These are phyloP conservation scores for Colossoma macropomum DNA, from an alignment of 2,113 vertebrate species.

Conservation along the genomic window DNA sequence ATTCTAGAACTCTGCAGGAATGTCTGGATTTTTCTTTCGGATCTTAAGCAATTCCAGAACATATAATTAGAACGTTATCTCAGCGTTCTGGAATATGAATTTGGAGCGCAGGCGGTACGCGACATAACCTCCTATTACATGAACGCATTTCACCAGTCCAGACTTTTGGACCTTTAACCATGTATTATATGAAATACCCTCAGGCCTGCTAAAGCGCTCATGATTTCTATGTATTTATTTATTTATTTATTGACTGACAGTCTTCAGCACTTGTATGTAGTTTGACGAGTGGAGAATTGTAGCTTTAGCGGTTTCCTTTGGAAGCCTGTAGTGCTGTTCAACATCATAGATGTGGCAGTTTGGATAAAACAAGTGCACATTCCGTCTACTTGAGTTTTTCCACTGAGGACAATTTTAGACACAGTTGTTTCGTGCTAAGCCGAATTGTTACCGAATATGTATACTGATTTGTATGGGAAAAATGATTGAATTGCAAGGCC, in stretches of 20 bases:
- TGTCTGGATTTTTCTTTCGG: constrained; percentile 38
- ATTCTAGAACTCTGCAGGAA: constrained; percentile 15
- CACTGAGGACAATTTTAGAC: not conserved
- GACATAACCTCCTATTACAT: constrained; percentile 36
- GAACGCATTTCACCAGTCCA: constrained; percentile 1
- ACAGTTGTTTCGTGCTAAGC: no score
- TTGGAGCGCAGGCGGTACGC: constrained; percentile 36
- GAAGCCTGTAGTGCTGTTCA: constrained; percentile 23
- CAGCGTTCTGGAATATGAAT: constrained; percentile 51
- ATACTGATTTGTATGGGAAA: no score
- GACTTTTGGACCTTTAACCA: constrained; percentile 22
- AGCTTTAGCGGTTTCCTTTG: not conserved
- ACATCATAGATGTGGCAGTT: constrained; percentile 28
- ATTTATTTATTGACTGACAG: not conserved
- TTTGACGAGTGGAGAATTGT: constrained; percentile 6
- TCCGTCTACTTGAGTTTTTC: constrained; percentile 17
- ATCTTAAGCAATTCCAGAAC: constrained; percentile 35
- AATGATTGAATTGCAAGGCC: no score
- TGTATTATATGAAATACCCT: constrained; percentile 21
- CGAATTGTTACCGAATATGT: not conserved
- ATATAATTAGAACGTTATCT: constrained; percentile 55
- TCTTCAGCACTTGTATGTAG: not conserved
- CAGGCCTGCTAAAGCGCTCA: not conserved
- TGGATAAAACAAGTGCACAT: constrained; percentile 9
- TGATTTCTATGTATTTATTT: not conserved